phyloP scores from a whole-genome alignment of 2,888 invertebrate genomes.

The Eupithecia inturbata region DNA sequence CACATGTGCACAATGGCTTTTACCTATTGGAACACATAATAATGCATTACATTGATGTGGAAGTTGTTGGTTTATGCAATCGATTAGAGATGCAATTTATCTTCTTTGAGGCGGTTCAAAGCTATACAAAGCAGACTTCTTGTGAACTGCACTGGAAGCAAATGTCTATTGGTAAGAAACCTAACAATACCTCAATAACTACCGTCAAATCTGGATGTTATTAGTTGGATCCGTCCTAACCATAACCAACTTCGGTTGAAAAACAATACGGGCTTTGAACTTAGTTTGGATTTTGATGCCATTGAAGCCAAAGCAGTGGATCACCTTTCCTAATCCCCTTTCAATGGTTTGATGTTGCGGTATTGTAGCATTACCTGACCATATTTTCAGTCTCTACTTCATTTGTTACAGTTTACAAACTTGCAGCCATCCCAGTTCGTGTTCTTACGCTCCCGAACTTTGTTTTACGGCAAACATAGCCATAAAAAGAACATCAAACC shows the following conservation, averaged over 20 bases:
- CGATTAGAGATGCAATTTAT: slow-evolving; percentile 47
- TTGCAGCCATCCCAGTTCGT: slow-evolving; percentile 19
- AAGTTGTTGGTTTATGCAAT: slow-evolving; percentile 36
- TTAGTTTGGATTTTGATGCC: slow-evolving; percentile 14
- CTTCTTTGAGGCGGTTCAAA: slow-evolving; percentile 56
- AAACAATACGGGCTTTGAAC: slow-evolving; percentile 21
- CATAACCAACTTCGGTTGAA: slow-evolving; percentile 15
- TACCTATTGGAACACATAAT: slow-evolving; percentile 12
- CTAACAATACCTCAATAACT: slow-evolving; percentile 20
- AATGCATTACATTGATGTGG: slow-evolving; percentile 48
- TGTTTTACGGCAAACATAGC: slow-evolving; percentile 28
- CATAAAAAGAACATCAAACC: slow-evolving; percentile 31
- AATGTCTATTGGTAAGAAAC: slow-evolving; percentile 24
- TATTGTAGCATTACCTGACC: not conserved
- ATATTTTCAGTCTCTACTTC: slow-evolving; percentile 2
- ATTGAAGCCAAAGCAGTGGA: slow-evolving; percentile 18
- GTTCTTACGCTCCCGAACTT: slow-evolving; percentile 8
- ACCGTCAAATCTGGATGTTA: slow-evolving; percentile 1
- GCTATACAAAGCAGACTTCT: slow-evolving; percentile 29
- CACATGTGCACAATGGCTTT: not conserved
- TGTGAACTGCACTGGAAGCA: slow-evolving; percentile 18
- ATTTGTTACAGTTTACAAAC: not conserved
- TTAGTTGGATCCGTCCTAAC: slow-evolving; percentile 3
- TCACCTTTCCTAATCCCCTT: slow-evolving; percentile 29
- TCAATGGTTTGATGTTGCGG: slow-evolving; percentile 8